Base-by-base conservation (phyloP, 1,140 invertebrate species). In the Venturia canescens region DNA sequence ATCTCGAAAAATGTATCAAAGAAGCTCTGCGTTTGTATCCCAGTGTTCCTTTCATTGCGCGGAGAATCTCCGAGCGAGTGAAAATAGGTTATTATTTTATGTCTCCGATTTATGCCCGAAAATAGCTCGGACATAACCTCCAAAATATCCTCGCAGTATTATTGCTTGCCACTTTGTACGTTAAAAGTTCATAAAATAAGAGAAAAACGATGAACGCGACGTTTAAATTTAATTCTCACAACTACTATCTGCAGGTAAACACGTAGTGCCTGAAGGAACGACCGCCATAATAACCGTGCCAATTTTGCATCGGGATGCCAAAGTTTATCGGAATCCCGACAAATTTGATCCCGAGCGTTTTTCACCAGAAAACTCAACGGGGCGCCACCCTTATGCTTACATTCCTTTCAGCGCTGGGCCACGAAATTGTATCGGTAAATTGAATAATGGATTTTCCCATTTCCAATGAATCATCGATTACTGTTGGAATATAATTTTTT, bases 321-420 rank as follows among this genome's bases (percentile, higher is more conserved):
- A 95, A 48, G 91, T 93, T 48, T 97, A 94, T 86, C 94, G 95
- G 48, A 93, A 97, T 85, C 97, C 97, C 0, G 90, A 95, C 18
- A 91, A 89, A 13, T 98, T 97, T 86, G 92, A 94, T 78, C 94
- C 94, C 0, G 93, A 95, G 18, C 85, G 92, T 84, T 97, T 97
- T 89, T 87, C 94, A 16, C 93, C 93, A 0, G 93, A 94, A 83
- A 93, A 94, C 50, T 77, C 84, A 2, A 72, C 83, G 11, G 81
- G 83, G 15, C 89, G 93, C 53, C 93, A 93, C 87, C 92, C 91
- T 1, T 95, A 93, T 83, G 89, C 92, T 2, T 96, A 94, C 86
- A 94, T 96, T 16, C 94, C 88, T 16, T 89, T 89, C 63, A 87
- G 85, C 29, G 86, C 85, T 18, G 88, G 88, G 34, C 84, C 86